Conservation (phyloP, 2,888 invertebrate species). For the Latheticus oryzae region DNA sequence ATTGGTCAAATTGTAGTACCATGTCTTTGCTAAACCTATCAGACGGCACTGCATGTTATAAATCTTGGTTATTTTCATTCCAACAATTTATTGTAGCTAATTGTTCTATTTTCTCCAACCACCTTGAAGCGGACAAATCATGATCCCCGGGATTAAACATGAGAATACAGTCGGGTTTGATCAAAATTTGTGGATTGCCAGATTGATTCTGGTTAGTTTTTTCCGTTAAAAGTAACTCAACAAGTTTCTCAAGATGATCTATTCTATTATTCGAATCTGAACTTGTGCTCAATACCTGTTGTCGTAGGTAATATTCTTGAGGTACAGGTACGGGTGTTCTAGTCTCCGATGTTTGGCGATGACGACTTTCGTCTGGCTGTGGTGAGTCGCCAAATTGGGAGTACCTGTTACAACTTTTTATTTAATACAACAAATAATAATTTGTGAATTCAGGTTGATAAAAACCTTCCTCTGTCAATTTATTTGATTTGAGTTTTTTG, state of each 20-base stretch:
- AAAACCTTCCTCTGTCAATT: too few species aligned
- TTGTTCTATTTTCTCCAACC: constrained; percentile 39
- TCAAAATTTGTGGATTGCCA: background rate
- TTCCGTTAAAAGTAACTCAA: background rate
- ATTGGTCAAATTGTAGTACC: constrained; percentile 41
- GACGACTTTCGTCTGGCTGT: too few species aligned
- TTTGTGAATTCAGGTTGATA: too few species aligned
- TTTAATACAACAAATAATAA: too few species aligned
- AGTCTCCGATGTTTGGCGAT: too few species aligned
- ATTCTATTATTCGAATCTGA: background rate
- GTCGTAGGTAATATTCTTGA: too few species aligned
- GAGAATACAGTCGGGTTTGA: constrained; percentile 31
- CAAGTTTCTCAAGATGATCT: background rate
- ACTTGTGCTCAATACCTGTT: too few species aligned
- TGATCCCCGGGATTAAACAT: constrained; percentile 34
- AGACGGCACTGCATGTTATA: constrained; percentile 43
- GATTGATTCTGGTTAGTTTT: background rate
- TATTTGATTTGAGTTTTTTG: too few species aligned
- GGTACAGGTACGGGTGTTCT: too few species aligned
- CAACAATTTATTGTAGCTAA: constrained; percentile 32
- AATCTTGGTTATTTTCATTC: constrained; percentile 37
- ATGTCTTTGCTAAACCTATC: constrained; percentile 42
- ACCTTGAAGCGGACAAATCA: constrained; percentile 25
- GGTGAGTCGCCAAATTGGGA: too few species aligned
- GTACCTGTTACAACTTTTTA: too few species aligned